A percentile compares a stretch with the other conserved stretches of the same genome.
Evolutionary conservation across 1,140 invertebrate species (phyloP).

Genomic region (Neodiprion fabricii): DNA sequence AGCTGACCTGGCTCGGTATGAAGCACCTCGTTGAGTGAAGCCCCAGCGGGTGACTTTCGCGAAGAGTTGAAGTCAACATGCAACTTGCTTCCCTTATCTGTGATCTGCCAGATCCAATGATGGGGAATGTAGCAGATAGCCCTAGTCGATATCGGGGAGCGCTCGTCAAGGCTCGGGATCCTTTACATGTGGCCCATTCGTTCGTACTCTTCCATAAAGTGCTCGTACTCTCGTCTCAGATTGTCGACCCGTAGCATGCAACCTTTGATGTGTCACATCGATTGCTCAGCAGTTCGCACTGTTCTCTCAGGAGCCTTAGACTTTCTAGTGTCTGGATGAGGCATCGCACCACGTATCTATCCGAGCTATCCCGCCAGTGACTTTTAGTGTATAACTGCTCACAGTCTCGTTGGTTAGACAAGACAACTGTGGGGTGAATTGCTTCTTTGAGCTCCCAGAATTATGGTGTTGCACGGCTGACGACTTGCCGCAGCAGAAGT

Average conservation of each 20-base stretch:
- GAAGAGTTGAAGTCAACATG: slow-evolving; percentile 22
- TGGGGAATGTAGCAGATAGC: background rate
- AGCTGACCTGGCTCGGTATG: background rate
- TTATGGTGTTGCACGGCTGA: background rate
- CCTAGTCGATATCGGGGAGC: background rate
- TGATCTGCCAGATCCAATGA: slow-evolving; percentile 16
- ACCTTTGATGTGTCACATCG: background rate
- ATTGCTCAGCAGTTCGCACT: background rate
- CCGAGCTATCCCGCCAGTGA: background rate
- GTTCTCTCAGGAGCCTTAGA: background rate
- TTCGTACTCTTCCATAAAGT: background rate
- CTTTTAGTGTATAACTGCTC: background rate
- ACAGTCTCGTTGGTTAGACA: background rate
- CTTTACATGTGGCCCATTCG: background rate
- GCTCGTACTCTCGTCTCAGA: background rate
- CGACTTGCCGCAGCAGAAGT: background rate
- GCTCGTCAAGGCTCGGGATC: background rate
- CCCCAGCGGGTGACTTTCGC: slow-evolving; percentile 2
- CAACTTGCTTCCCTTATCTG: slow-evolving; percentile 6
- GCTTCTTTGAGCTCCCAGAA: background rate
- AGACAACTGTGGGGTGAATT: background rate
- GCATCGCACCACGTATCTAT: background rate
- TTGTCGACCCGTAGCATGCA: background rate
- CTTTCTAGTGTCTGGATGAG: background rate
- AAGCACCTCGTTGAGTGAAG: slow-evolving; percentile 9